phyloP scores from a whole-genome alignment of 92 coral and sea anemone genomes.

The Pocillopora grandis region DNA sequence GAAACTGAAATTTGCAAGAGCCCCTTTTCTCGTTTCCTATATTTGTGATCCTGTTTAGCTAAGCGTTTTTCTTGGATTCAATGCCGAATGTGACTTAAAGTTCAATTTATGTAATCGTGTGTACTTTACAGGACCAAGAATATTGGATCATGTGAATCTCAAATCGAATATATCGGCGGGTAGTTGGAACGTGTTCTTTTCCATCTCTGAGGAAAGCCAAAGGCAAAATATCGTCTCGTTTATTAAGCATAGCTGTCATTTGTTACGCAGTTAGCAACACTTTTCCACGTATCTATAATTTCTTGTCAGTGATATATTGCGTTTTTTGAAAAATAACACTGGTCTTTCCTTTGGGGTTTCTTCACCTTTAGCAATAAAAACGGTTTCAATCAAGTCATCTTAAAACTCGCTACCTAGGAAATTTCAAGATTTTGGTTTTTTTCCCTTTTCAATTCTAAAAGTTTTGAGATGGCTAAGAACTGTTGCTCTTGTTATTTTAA shows the following conservation, averaged over 20 bases:
- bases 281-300: constrained; percentile 11
- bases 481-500: background rate
- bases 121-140: background rate
- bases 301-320: constrained; percentile 5
- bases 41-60: background rate
- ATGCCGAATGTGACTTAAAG: background rate
- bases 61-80: background rate
- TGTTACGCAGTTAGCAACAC: constrained; percentile 2
- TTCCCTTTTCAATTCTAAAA: too few species aligned
- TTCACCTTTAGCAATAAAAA: background rate
- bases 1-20: constrained; percentile 12
- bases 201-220: background rate
- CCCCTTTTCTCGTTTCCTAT: background rate
- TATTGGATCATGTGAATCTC: constrained; percentile 38
- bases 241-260: background rate
- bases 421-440: too few species aligned
- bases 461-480: too few species aligned
- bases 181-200: background rate
- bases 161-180: constrained; percentile 27
- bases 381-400: background rate
- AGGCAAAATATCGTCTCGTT: background rate
- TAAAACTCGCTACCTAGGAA: background rate
- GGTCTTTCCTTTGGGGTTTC: background rate
- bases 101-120: background rate
- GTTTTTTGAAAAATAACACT: background rate